phyloP scores from a whole-genome alignment of 2,888 invertebrate species.

The Morpho achilles region DNA sequence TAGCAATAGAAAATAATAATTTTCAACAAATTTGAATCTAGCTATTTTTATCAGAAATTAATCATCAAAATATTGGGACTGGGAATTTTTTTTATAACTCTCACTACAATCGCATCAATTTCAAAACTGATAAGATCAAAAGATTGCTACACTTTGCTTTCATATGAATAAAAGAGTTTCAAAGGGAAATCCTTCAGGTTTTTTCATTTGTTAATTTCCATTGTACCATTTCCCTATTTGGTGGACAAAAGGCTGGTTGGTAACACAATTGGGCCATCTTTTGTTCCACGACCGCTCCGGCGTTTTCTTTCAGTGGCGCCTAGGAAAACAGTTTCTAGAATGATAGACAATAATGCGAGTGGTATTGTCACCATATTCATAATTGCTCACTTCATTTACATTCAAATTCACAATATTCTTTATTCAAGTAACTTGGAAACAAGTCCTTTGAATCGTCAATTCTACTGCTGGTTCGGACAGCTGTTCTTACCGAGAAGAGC shows the following conservation, averaged over 20 bases:
- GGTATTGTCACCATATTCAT: conserved; percentile 58
- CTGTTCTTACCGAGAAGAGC: no score
- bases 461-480: no score
- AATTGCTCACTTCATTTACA: conserved; percentile 50
- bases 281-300: conserved; percentile 46
- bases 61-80: no score
- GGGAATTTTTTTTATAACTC: no score
- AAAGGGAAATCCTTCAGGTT: conserved; percentile 25
- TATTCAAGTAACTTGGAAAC: no score
- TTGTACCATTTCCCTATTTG: conserved; percentile 49
- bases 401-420: no score
- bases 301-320: conserved; percentile 46
- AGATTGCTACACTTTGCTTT: conserved; percentile 8
- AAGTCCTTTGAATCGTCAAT: no score
- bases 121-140: neutral
- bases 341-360: conserved; percentile 54
- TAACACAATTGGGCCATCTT: conserved; percentile 57
- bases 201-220: conserved; percentile 37
- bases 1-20: no score
- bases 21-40: no score
- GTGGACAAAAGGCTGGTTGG: conserved; percentile 48
- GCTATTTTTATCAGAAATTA: no score
- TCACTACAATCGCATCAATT: no score
- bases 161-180: conserved; percentile 24
- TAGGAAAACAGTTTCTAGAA: conserved; percentile 57